A percentile compares a stretch with the other conserved stretches of the same genome.
These are phyloP conservation scores for Hiodon tergisus DNA, from an alignment of 2,113 vertebrate genomes.

Conservation along the genomic window DNA sequence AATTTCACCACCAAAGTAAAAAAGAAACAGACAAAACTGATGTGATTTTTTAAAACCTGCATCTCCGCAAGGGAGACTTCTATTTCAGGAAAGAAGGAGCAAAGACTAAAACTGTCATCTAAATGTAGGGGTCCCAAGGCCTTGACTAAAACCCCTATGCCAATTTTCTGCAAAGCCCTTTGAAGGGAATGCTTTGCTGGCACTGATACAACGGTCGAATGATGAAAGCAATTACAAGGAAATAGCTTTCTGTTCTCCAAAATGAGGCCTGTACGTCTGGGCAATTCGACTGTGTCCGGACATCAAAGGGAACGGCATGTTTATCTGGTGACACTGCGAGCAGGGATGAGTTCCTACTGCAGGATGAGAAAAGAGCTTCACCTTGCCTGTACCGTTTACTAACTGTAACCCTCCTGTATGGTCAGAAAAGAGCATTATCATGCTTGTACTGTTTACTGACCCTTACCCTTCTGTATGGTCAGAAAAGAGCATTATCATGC, in stretches of 20 bases:
- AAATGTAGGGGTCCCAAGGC: slow-evolving; percentile 16
- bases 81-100: background rate
- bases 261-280: background rate
- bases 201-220: slow-evolving; percentile 20
- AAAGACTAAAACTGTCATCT: slow-evolving; percentile 11
- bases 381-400: no score
- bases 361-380: no score
- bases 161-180: slow-evolving; percentile 24
- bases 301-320: slow-evolving; percentile 15
- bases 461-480: no score
- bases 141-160: slow-evolving; percentile 12
- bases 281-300: slow-evolving; percentile 14
- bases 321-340: background rate
- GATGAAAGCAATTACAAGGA: slow-evolving; percentile 38
- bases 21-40: no score
- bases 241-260: slow-evolving; percentile 33
- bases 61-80: no score
- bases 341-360: no score
- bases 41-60: no score
- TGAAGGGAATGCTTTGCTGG: slow-evolving; percentile 24
- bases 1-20: no score
- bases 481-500: no score
- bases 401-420: no score
- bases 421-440: no score
- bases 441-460: no score